phyloP scores from a whole-genome alignment of 2,113 vertebrate species.

The human (Homo sapiens) region DNA sequence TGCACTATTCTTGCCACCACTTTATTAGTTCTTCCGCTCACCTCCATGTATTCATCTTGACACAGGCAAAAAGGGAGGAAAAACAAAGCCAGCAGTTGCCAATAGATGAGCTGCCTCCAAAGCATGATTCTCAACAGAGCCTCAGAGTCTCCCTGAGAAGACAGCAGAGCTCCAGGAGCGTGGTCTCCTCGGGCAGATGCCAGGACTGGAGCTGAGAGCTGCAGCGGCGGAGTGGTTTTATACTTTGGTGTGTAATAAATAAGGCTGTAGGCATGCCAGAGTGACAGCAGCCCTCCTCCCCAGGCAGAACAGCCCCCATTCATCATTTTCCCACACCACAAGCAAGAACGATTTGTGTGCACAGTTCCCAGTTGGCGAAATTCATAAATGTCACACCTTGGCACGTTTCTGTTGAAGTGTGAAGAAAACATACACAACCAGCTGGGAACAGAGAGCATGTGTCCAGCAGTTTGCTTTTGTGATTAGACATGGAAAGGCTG shows the following conservation, averaged over 20 bases:
- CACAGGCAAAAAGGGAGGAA: constrained; percentile 88
- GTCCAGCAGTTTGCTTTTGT: constrained; percentile 79
- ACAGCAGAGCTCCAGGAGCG: constrained; percentile 62
- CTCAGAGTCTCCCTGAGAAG: constrained; percentile 72
- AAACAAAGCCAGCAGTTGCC: constrained; percentile 87
- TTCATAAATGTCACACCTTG: constrained; percentile 84
- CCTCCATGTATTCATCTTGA: constrained; percentile 91
- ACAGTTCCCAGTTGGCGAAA: constrained; percentile 81
- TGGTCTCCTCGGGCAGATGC: constrained; percentile 77
- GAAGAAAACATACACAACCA: constrained; percentile 76
- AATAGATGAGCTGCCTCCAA: constrained; percentile 80
- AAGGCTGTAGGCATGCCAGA: constrained; percentile 82
- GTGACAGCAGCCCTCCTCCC: constrained; percentile 83
- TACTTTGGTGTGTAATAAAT: constrained; percentile 84
- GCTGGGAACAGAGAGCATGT: constrained; percentile 84
- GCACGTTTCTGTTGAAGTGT: constrained; percentile 82
- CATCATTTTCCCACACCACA: constrained; percentile 83
- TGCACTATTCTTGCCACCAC: constrained; percentile 89
- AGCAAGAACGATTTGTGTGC: constrained; percentile 81
- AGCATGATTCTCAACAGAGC: constrained; percentile 83
- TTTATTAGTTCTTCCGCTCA: constrained; percentile 90
- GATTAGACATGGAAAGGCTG: constrained; percentile 84
- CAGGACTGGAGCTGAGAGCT: constrained; percentile 78
- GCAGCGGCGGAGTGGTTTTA: constrained; percentile 82
- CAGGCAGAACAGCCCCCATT: constrained; percentile 85